Percentiles rank a stretch among this genome's conserved stretches.
These are phyloP conservation scores for Leptopilina drosophilae DNA, from an alignment of 2,888 invertebrate species.

Conservation along the genomic window DNA sequence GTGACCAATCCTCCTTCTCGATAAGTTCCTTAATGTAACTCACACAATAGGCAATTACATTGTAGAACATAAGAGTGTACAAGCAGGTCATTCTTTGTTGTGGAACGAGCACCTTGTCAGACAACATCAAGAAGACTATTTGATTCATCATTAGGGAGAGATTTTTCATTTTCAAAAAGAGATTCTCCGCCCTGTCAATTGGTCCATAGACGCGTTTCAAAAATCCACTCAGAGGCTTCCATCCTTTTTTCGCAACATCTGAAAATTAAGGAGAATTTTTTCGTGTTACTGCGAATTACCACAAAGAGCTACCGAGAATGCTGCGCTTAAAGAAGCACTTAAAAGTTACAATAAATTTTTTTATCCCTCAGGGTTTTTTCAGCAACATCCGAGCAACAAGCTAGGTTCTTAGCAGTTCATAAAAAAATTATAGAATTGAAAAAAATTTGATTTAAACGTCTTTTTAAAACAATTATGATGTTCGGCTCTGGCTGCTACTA, in stretches of 20 bases:
- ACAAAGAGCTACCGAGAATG: too few species aligned
- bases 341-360: too few species aligned
- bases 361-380: too few species aligned
- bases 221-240: slow-evolving; percentile 62
- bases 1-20: slow-evolving; percentile 87
- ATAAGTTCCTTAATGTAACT: slow-evolving; percentile 86
- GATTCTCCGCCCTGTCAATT: slow-evolving; percentile 82
- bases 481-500: too few species aligned
- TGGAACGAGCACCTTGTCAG: slow-evolving; percentile 82
- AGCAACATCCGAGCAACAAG: too few species aligned
- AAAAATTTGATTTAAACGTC: too few species aligned
- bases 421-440: too few species aligned
- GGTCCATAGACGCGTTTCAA: slow-evolving; percentile 79
- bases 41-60: slow-evolving; percentile 87
- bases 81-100: slow-evolving; percentile 82
- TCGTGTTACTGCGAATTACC: too few species aligned
- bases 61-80: slow-evolving; percentile 90
- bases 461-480: too few species aligned
- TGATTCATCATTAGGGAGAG: slow-evolving; percentile 85
- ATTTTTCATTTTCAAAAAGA: slow-evolving; percentile 84
- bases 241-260: slow-evolving; percentile 59
- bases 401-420: too few species aligned
- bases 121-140: slow-evolving; percentile 86
- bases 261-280: background rate
- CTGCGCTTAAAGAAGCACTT: too few species aligned